Conservation (phyloP, 2,113 vertebrate species). For the Psettodes erumei region DNA sequence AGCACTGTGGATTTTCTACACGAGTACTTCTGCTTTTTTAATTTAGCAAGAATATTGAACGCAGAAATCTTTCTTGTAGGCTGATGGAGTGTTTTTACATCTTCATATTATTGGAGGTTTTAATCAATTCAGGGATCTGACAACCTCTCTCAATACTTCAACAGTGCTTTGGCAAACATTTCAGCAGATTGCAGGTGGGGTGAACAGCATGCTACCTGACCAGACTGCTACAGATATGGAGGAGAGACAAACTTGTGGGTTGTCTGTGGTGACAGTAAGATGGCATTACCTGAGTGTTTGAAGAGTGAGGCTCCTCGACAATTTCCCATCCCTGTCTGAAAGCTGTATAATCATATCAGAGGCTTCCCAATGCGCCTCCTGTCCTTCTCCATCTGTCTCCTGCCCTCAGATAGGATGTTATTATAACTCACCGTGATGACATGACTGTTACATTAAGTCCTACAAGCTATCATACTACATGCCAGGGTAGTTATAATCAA, state of each 20-base stretch:
- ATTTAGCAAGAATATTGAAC: not conserved
- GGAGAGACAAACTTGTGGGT: not conserved
- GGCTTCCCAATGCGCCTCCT: constrained; percentile 45
- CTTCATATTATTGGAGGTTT: not conserved
- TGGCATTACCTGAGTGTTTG: constrained; percentile 9
- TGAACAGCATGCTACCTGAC: not conserved
- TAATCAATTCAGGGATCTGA: not conserved
- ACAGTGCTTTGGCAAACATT: not conserved
- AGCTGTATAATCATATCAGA: constrained; percentile 50
- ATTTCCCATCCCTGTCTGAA: constrained; percentile 11
- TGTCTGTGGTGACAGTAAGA: constrained; percentile 11
- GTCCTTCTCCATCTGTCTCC: constrained; percentile 41
- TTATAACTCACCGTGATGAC: constrained; percentile 23
- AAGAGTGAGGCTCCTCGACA: not conserved
- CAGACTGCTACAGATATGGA: not conserved
- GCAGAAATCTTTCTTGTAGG: not conserved
- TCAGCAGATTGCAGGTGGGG: not conserved
- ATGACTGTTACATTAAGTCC: constrained; percentile 23
- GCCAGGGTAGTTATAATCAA: not conserved
- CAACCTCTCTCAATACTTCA: not conserved
- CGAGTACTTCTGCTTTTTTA: not conserved
- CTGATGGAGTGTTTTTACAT: not conserved
- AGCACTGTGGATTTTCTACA: not conserved
- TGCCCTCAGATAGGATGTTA: constrained; percentile 32
- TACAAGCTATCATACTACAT: constrained; percentile 8